Conservation (phyloP, 2,113 vertebrate species). For the Typhlomys cinereus region DNA sequence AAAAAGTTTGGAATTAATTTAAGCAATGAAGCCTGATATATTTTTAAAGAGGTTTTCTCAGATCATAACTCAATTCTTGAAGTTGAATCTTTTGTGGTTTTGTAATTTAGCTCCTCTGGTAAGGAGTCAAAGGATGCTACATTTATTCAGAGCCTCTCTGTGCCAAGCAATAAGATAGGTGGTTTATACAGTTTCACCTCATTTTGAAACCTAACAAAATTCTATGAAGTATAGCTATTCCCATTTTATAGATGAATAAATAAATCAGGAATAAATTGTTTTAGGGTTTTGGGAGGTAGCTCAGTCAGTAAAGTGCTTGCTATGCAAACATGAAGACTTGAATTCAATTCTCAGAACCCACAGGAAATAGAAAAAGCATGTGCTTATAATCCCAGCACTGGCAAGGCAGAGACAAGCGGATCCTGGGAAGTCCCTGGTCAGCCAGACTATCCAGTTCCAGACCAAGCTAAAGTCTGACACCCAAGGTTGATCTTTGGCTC, state of each 20-base stretch:
- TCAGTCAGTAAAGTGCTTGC: neutral
- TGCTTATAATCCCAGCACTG: neutral
- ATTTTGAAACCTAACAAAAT: conserved; percentile 57
- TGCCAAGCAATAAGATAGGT: conserved; percentile 6
- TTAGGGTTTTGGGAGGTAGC: neutral
- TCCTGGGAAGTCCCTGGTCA: neutral
- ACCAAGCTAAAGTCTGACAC: neutral
- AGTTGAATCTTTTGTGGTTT: conserved; percentile 47
- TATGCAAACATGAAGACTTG: no score
- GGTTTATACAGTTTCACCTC: neutral
- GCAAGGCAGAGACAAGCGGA: neutral
- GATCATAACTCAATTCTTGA: conserved; percentile 58
- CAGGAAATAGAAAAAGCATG: neutral
- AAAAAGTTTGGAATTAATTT: conserved; percentile 78
- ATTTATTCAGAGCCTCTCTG: conserved; percentile 52
- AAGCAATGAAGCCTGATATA: conserved; percentile 68
- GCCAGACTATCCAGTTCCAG: neutral
- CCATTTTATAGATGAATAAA: conserved; percentile 16
- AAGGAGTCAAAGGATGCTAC: conserved; percentile 7
- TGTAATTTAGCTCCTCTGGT: neutral
- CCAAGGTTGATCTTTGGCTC: no score
- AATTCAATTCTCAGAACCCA: no score
- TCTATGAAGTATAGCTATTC: conserved; percentile 18
- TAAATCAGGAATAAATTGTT: neutral
- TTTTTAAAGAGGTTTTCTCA: conserved; percentile 70